phyloP scores from a whole-genome alignment of 2,888 invertebrate species.

The Altica lythri region DNA sequence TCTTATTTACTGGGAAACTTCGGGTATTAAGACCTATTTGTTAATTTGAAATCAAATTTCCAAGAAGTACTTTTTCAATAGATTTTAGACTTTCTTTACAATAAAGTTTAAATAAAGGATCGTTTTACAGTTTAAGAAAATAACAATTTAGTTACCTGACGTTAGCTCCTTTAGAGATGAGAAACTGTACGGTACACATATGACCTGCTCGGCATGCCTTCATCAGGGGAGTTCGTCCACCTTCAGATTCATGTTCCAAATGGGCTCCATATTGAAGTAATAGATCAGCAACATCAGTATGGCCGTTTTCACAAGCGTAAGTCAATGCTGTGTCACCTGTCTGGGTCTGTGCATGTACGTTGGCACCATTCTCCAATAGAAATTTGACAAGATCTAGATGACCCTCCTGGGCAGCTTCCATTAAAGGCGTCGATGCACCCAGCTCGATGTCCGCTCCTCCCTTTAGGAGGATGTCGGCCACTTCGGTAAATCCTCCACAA shows the following conservation, averaged over 20 bases:
- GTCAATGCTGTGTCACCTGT: constrained; percentile 74
- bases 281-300: constrained; percentile 94
- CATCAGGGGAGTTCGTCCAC: constrained; percentile 95
- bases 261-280: constrained; percentile 89
- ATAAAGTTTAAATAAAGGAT: background rate
- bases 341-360: constrained; percentile 92
- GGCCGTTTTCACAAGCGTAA: constrained; percentile 98
- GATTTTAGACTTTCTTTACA: too few relatives aligned
- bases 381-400: constrained; percentile 65
- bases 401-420: constrained; percentile 99
- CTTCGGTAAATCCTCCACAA: constrained; percentile 93
- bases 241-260: constrained; percentile 95
- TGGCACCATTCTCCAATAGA: constrained; percentile 81
- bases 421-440: constrained; percentile 94
- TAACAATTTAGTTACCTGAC: constrained; percentile 23
- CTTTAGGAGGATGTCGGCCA: constrained; percentile 92
- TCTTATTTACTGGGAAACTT: too few relatives aligned
- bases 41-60: too few relatives aligned
- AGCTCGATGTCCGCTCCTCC: constrained; percentile 94
- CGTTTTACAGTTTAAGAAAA: background rate
- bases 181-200: constrained; percentile 93
- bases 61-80: too few relatives aligned
- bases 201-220: constrained; percentile 98
- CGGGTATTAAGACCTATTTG: too few relatives aligned
- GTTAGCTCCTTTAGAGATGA: constrained; percentile 72